These are phyloP conservation scores for Sphaerophoria taeniata DNA, from an alignment of 2,888 invertebrate genomes.

Conservation along the genomic window DNA sequence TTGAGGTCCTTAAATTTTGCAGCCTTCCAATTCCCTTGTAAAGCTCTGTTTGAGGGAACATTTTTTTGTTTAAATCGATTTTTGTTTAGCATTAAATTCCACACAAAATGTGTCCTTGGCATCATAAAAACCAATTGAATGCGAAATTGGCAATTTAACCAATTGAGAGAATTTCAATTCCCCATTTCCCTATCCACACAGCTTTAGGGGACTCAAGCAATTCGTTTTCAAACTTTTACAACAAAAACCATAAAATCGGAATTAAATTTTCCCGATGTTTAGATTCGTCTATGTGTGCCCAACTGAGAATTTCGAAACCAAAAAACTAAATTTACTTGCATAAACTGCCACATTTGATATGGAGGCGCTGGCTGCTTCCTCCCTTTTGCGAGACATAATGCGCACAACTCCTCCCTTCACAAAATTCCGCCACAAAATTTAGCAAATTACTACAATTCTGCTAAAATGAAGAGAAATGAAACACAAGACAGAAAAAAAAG, in stretches of 20 bases:
- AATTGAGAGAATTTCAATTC: slow-evolving; percentile 37
- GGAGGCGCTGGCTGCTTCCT: not conserved
- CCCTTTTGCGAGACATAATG: not conserved
- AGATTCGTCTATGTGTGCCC: not conserved
- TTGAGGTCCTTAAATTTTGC: too few relatives aligned
- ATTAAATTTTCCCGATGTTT: slow-evolving; percentile 51
- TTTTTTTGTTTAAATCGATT: not conserved
- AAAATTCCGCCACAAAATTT: slow-evolving; percentile 7
- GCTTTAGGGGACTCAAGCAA: not conserved
- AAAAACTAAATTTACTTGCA: slow-evolving; percentile 1
- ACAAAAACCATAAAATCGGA: slow-evolving; percentile 41
- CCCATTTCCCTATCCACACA: slow-evolving; percentile 16
- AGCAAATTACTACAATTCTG: slow-evolving; percentile 53
- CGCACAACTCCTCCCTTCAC: not conserved
- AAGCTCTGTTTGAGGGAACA: not conserved
- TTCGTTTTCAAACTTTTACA: not conserved
- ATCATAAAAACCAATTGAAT: slow-evolving; percentile 59
- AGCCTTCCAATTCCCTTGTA: too few relatives aligned
- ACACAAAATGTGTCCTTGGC: slow-evolving; percentile 34
- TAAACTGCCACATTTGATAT: slow-evolving; percentile 4
- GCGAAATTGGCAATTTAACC: slow-evolving; percentile 62
- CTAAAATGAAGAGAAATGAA: slow-evolving; percentile 40
- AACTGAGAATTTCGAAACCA: not conserved
- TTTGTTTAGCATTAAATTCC: not conserved
- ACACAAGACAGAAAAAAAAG: slow-evolving; percentile 1